Conservation (phyloP, 2,113 vertebrate species). For the Etheostoma cragini region DNA sequence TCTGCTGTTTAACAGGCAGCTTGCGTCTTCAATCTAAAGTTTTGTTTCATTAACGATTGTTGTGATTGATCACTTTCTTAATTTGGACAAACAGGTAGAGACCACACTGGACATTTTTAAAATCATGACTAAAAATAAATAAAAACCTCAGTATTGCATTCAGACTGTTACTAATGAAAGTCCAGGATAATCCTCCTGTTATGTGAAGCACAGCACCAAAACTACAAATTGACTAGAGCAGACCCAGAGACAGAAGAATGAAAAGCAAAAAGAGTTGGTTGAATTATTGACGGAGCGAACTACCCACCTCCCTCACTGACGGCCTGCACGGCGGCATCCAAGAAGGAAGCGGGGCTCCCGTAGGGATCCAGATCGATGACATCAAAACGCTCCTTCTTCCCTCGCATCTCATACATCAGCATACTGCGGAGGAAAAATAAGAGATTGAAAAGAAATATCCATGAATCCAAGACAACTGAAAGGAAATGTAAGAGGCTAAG, state of each 20-base stretch:
- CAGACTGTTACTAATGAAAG: neutral
- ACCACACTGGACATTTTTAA: neutral
- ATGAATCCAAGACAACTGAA: neutral
- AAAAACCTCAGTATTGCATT: neutral
- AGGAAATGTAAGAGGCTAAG: neutral
- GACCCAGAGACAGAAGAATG: neutral
- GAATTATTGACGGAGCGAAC: neutral
- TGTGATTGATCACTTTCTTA: neutral
- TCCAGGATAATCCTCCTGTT: neutral
- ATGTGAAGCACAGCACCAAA: neutral
- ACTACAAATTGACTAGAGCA: neutral
- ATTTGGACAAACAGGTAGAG: neutral
- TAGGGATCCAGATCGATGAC: conserved; percentile 95
- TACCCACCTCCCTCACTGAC: conserved; percentile 91
- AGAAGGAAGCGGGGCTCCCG: conserved; percentile 89
- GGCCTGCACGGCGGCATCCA: conserved; percentile 92
- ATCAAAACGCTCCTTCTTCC: conserved; percentile 85
- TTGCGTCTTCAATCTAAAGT: no score
- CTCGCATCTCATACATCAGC: conserved; percentile 89
- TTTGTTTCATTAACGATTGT: no score
- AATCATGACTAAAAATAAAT: neutral
- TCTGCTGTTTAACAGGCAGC: neutral
- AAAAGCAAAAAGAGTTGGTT: neutral
- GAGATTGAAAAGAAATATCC: neutral
- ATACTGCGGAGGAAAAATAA: conserved; percentile 73